Base-by-base conservation (phyloP, 2,888 invertebrate genomes). In the Allygus modestus region DNA sequence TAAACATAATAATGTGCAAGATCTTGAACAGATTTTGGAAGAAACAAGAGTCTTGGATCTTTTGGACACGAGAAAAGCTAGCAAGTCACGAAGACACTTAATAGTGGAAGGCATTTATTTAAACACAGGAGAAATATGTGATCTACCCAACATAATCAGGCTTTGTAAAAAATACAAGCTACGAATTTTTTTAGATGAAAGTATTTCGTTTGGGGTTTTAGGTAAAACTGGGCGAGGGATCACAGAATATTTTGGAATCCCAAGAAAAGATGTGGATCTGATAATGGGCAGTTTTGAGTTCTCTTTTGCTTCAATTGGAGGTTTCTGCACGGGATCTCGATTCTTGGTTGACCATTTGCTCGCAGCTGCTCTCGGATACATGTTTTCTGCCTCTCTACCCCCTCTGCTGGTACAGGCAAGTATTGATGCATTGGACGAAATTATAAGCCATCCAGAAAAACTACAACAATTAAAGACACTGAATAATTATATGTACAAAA, bases 371-470 rank as follows among this genome's bases (percentile, higher is more conserved):
- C 91, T 96, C 71, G 96, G 97, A 0, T 99, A 99, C 90, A 98
- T 98, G 90, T 99, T 99, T 91, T 99, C 99, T 1, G 99, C 99
- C 0, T 99, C 99, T 0, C 91, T 97, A 73, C 99, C 99, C 0
- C 99, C 99, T 0, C 94, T 98, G 90, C 91, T 99, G 88, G 95
- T 98, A 0, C 94, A 97, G 84, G 97, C 97, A 0, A 98, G 98
- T 12, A 95, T 96, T 84, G 93, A 94, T 1, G 95, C 97, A 0
- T 90, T 99, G 0, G 93, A 95, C 87, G 92, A 96, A 0, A 92
- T 98, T 86, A 94, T 96, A 88, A 91, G 92, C 0, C 92, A 94
- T 65, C 94, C 96, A 0, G 89, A 90, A 12, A 91, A 96, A 41
- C 92, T 97, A 86, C 86, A 89, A 0, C 92, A 93, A 83, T 91